A percentile compares a stretch with the other conserved stretches of the same genome.
Evolutionary conservation across 2,797 vertebrate genomes (phyloP).

Genomic region (Chelonia mydas): DNA sequence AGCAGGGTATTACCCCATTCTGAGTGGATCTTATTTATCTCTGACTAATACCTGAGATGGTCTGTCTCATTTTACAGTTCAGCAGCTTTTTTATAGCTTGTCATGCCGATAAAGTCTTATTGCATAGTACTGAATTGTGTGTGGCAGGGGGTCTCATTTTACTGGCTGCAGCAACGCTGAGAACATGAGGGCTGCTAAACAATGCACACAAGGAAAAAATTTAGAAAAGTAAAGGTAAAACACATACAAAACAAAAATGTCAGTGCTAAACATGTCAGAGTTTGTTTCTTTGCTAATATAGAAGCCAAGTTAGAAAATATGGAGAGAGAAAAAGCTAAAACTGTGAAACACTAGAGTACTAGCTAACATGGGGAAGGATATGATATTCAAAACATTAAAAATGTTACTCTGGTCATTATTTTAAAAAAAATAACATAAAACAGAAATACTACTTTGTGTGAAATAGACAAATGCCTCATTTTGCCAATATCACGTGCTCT

Average conservation of each 20-base stretch:
- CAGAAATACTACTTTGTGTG: not conserved
- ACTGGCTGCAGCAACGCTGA: not conserved
- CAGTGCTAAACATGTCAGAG: rapidly evolving
- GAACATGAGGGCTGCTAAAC: not conserved
- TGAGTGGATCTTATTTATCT: not conserved
- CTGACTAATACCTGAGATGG: not conserved
- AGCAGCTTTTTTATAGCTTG: not conserved
- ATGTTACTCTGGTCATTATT: not conserved
- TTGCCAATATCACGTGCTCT: not conserved
- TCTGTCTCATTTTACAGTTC: not conserved
- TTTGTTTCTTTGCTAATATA: not conserved
- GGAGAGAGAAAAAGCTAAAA: not conserved
- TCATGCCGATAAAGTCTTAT: not conserved
- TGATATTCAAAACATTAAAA: not conserved
- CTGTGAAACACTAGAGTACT: not conserved
- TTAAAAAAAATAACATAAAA: not conserved
- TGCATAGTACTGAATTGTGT: not conserved
- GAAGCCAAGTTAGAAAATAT: not conserved
- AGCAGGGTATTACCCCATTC: not conserved
- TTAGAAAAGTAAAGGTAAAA: not conserved
- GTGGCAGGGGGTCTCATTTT: not conserved
- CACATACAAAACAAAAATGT: not conserved
- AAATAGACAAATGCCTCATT: not conserved
- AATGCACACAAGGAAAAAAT: not conserved
- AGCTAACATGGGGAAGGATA: not conserved